Evolutionary conservation across 2,888 invertebrate genomes (phyloP).

Genomic region (Lepeophtheirus nordmannii): DNA sequence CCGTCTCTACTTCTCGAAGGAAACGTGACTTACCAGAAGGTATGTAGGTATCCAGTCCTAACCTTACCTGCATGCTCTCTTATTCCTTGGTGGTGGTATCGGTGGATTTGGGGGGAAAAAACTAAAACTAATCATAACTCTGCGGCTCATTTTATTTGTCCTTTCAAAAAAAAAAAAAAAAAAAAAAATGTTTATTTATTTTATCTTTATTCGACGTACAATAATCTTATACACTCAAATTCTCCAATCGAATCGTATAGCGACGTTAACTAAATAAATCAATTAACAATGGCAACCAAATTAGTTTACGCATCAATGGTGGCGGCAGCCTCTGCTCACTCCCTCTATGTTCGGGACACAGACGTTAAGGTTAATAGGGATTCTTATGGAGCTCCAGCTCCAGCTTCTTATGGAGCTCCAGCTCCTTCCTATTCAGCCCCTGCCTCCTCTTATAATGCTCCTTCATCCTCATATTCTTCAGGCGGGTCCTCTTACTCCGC

Average conservation of each 20-base stretch:
- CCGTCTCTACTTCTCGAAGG: slow-evolving; percentile 16
- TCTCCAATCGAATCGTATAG: background rate
- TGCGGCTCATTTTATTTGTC: too few species aligned
- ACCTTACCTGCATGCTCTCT: background rate
- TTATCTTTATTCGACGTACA: too few species aligned
- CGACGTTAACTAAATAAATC: background rate
- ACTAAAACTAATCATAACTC: background rate
- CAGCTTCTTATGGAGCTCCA: slow-evolving; percentile 22
- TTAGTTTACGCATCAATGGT: slow-evolving; percentile 15
- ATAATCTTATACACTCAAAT: background rate
- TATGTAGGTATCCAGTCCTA: background rate
- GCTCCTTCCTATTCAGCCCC: slow-evolving; percentile 23
- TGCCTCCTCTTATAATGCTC: slow-evolving; percentile 16
- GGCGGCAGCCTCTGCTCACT: slow-evolving; percentile 1
- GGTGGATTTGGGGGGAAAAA: background rate
- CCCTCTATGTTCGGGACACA: slow-evolving; percentile 18
- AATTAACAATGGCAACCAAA: slow-evolving; percentile 17
- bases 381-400: slow-evolving; percentile 28
- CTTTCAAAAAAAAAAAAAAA: too few species aligned
- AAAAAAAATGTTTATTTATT: too few species aligned
- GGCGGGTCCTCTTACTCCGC: slow-evolving; percentile 13
- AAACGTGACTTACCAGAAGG: background rate
- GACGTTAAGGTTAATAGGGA: slow-evolving; percentile 14
- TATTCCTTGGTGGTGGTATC: background rate
- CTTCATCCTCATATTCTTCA: slow-evolving; percentile 7